A percentile compares a stretch with the other conserved stretches of the same genome.
These are phyloP conservation scores for human DNA, from an alignment of 2,113 vertebrate species.

Conservation along the genomic window GRCh38 chr11:9565001-9565500, in stretches of 20 bases:
- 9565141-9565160: not conserved
- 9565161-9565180: not conserved
- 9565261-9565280: too few relatives aligned
- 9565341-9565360: too few relatives aligned
- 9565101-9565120: not conserved
- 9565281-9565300: too few relatives aligned
- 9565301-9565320: too few relatives aligned
- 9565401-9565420: too few relatives aligned
- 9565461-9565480: too few relatives aligned
- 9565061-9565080: not conserved
- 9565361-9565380: too few relatives aligned
- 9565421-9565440: too few relatives aligned
- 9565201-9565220: not conserved
- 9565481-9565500: too few relatives aligned
- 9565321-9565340: too few relatives aligned
- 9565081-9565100: not conserved
- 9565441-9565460: too few relatives aligned
- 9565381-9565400: too few relatives aligned
- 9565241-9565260: not conserved
- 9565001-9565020: slow-evolving; percentile 18
- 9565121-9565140: not conserved
- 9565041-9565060: not conserved
- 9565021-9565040: not conserved
- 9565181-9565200: not conserved
- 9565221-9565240: not conserved